Base-by-base conservation (phyloP, 2,797 vertebrate species). In the Scleropages formosus region DNA sequence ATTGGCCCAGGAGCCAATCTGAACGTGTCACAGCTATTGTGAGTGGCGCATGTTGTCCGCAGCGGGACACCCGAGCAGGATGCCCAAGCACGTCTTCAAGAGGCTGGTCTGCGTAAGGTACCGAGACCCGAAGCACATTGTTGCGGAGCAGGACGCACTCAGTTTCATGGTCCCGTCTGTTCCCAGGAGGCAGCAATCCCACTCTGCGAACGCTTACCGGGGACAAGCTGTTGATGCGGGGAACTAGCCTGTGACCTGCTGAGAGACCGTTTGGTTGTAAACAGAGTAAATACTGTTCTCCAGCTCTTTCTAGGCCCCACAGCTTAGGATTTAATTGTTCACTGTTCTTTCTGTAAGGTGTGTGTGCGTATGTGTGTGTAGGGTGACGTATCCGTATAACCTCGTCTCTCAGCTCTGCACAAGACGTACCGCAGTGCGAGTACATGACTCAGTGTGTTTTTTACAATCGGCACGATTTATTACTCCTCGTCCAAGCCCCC, bases 221-320 rank as follows among this genome's bases (percentile, higher is more conserved):
- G 62, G 63, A 46, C 73, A 39, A 39, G 70, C 70, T 75, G 73
- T 66, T 59, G 67, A 26, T 63, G 49, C n/a, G 56, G 49, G 63
- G 62, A 75, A 62, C 58, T 75, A 62, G 62, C 63, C 63, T 75
- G 73, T 75, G 62, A 62, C 63, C 73, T 67, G 73, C 10, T 53
- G 7, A 20, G n/a, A 66, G 24, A 63, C 63, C 44, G 56, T 24
- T 15, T 58, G 61, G 62, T 46, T 65, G 73, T 74, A 74, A 74
- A 74, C 68, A 27, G 65, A 18, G 47, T 66, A 66, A 74, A 53
- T 73, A 56, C 10, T 26, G 10, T 24, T 47, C 47, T n/a, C 39
- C 47, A n/a, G 12, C 56, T 26, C 46, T 31, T 16, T 44, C n/a
- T n/a, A 8, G 15, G 16, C 39, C 46, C 46, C 4, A 10, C 26